These are phyloP conservation scores for Anolis carolinensis DNA, from an alignment of 2,113 vertebrate genomes.

Conservation along the genomic window DNA sequence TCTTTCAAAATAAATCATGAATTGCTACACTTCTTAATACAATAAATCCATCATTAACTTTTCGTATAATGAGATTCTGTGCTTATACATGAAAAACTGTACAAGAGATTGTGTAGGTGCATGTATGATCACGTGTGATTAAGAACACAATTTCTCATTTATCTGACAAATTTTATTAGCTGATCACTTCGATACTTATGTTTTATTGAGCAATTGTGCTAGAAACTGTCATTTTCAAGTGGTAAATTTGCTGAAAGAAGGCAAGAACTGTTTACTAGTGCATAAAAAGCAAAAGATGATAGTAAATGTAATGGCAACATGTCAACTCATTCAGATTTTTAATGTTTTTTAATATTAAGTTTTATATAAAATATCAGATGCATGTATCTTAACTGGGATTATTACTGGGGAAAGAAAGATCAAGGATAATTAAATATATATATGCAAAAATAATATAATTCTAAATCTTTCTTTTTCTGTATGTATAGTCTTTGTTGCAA, in stretches of 20 bases:
- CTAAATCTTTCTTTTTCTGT: neutral
- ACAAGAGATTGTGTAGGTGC: neutral
- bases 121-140: neutral
- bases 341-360: constrained; percentile 7
- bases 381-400: neutral
- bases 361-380: neutral
- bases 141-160: neutral
- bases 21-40: neutral
- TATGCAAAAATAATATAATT: neutral
- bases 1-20: neutral
- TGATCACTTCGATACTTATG: neutral
- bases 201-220: neutral
- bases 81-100: neutral
- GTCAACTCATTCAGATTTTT: neutral
- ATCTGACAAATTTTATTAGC: neutral
- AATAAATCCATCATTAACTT: neutral
- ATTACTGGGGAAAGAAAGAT: neutral
- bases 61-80: neutral
- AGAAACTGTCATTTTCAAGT: neutral
- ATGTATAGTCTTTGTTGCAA: neutral
- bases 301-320: neutral
- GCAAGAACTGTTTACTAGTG: neutral
- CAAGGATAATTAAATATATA: neutral
- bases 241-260: neutral
- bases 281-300: neutral